Evolutionary conservation across 2,888 invertebrate genomes (phyloP).

Genomic region (Brachynemurus nebulosus): DNA sequence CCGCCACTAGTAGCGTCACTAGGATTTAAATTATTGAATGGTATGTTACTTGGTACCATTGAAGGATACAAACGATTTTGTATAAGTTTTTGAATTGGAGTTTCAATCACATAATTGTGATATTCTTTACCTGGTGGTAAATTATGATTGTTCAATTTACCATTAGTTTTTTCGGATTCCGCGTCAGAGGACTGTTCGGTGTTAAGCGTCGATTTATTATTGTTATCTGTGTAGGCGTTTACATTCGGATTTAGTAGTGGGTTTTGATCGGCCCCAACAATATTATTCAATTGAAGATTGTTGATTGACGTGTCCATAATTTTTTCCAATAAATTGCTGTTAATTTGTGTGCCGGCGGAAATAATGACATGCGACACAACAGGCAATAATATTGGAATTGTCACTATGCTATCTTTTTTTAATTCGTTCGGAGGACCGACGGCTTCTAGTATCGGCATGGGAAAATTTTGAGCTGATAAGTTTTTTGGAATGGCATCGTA

Average conservation of each 20-base stretch:
- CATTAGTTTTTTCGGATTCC: no score
- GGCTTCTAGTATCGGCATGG: constrained; percentile 1
- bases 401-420: constrained; percentile 1
- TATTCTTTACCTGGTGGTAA: no score
- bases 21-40: not conserved
- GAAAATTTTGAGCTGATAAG: constrained; percentile 1
- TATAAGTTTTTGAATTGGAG: not conserved
- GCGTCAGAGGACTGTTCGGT: not conserved
- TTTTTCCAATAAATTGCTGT: not conserved
- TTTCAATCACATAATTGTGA: not conserved
- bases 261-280: not conserved
- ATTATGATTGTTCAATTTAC: not conserved
- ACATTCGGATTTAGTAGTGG: not conserved
- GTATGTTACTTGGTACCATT: not conserved
- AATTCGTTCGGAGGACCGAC: constrained; percentile 1
- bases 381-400: not conserved
- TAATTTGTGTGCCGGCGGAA: not conserved
- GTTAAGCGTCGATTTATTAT: not conserved
- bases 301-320: not conserved
- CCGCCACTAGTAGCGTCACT: not conserved
- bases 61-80: not conserved
- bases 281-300: not conserved
- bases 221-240: not conserved
- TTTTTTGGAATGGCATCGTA: not conserved
- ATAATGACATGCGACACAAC: constrained; percentile 1